Evolutionary conservation across 1,140 invertebrate genomes (phyloP).

Genomic region (Melitaea cinxia): DNA sequence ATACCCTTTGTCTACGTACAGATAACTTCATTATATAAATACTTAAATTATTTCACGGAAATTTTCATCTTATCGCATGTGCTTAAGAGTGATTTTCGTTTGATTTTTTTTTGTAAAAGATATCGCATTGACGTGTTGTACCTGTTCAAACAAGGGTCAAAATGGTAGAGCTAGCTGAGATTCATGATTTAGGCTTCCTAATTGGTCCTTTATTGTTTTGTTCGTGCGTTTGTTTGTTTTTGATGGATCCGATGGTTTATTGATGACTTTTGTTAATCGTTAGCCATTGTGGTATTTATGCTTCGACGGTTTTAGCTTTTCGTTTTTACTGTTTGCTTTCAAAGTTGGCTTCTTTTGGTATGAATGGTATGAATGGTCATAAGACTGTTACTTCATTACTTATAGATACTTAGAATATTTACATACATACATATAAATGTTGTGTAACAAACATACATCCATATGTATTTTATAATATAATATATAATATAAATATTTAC

Average conservation of each 20-base stretch:
- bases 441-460: too few species aligned
- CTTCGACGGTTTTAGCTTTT: background rate
- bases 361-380: too few species aligned
- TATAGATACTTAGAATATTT: too few species aligned
- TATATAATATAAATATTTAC: too few species aligned
- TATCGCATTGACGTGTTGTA: background rate
- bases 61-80: background rate
- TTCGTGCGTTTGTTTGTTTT: constrained; percentile 38
- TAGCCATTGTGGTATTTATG: background rate
- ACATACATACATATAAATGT: too few species aligned
- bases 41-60: background rate
- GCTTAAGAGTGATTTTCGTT: background rate
- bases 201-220: constrained; percentile 54
- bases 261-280: constrained; percentile 11
- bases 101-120: background rate
- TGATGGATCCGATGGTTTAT: background rate
- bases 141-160: constrained; percentile 29
- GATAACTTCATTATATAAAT: background rate
- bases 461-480: too few species aligned
- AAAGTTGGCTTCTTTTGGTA: too few species aligned
- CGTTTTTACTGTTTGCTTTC: background rate
- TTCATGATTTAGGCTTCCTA: constrained; percentile 51
- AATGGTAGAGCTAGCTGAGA: constrained; percentile 34
- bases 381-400: too few species aligned
- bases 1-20: constrained; percentile 47